These are phyloP conservation scores for Corythornis leucogaster DNA, from an alignment of 2,797 vertebrate genomes.

Conservation along the genomic window DNA sequence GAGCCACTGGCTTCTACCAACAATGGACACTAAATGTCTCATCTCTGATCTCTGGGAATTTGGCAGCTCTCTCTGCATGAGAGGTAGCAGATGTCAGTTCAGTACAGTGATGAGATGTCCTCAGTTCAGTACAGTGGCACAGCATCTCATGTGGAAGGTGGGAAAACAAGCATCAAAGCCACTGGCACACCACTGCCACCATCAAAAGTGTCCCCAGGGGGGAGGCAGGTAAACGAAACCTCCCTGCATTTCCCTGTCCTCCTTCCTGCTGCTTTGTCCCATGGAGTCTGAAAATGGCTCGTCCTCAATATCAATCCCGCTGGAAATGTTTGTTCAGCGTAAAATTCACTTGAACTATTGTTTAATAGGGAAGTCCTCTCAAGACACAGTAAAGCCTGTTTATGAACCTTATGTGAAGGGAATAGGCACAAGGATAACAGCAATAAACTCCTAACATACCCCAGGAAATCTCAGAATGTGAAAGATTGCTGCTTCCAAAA, in stretches of 20 bases:
- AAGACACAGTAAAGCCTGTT: not conserved
- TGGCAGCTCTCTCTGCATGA: not conserved
- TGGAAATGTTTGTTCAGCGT: not conserved
- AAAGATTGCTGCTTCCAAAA: not conserved
- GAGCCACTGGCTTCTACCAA: not conserved
- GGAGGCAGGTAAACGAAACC: not conserved
- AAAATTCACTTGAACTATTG: not conserved
- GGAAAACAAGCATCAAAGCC: not conserved
- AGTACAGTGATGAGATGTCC: too few species aligned
- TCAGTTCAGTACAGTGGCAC: too few species aligned
- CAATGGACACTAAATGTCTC: not conserved
- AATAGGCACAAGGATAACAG: not conserved
- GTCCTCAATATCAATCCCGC: not conserved
- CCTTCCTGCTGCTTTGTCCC: not conserved
- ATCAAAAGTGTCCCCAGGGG: too few species aligned
- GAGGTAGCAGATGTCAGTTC: not conserved
- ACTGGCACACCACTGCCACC: not conserved
- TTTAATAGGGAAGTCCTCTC: not conserved
- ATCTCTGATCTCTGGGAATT: not conserved
- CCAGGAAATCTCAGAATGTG: not conserved
- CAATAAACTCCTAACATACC: not conserved
- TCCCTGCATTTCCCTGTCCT: not conserved
- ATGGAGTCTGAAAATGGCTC: not conserved
- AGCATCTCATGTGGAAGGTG: not conserved
- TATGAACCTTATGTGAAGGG: not conserved